Percentiles rank a stretch among this genome's conserved stretches.
Evolutionary conservation across 2,113 vertebrate species (phyloP).

Genomic region (Arvicanthis niloticus): DNA sequence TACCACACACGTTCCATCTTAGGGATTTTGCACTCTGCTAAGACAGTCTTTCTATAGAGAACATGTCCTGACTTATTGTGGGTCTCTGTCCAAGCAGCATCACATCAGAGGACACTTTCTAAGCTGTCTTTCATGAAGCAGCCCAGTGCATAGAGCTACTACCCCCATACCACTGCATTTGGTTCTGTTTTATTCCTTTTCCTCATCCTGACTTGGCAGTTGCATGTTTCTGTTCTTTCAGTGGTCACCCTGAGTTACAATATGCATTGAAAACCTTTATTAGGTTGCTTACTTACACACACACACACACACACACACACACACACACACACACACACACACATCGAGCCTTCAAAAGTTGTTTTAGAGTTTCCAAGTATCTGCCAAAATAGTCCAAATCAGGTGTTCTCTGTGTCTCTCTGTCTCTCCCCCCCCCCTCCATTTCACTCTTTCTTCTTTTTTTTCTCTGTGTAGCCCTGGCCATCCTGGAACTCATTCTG

Average conservation of each 20-base stretch:
- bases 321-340: not conserved
- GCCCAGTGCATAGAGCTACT: not conserved
- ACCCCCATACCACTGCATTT: not conserved
- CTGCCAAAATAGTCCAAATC: slow-evolving; percentile 6
- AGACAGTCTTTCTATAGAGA: not conserved
- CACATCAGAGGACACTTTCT: not conserved
- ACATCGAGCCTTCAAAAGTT: not conserved
- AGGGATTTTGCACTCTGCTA: not conserved
- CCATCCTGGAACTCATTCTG: not conserved
- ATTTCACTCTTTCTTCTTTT: not conserved
- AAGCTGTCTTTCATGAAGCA: not conserved
- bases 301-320: not conserved
- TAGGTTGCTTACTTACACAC: not conserved
- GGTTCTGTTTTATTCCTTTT: not conserved
- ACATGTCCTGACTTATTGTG: not conserved
- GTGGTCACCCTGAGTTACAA: not conserved
- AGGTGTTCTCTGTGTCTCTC: not conserved
- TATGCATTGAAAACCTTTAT: not conserved
- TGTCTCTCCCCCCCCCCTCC: no score
- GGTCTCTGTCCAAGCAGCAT: not conserved
- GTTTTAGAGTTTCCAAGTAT: not conserved
- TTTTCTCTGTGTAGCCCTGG: not conserved
- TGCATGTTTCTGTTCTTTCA: not conserved
- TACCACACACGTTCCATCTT: not conserved
- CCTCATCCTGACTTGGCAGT: not conserved